Evolutionary conservation across 2,888 invertebrate genomes (phyloP).

Genomic region (Mesorhabditis sp.): DNA sequence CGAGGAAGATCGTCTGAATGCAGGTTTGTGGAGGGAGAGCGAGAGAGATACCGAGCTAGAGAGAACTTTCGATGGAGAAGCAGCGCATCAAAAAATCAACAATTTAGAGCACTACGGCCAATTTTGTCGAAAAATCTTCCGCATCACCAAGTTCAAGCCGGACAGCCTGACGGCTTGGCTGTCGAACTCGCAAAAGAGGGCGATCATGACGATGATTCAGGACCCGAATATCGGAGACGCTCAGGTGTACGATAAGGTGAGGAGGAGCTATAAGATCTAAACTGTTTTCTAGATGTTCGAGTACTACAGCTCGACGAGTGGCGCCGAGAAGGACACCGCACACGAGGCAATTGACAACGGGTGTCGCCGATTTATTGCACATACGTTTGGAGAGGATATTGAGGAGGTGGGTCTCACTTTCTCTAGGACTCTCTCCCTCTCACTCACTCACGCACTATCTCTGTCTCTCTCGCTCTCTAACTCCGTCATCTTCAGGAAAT

Average conservation of each 20-base stretch:
- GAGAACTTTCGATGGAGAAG: too few relatives aligned
- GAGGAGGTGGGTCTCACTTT: constrained; percentile 21
- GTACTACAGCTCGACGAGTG: constrained; percentile 27
- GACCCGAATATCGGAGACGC: constrained; percentile 27
- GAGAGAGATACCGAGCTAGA: too few relatives aligned
- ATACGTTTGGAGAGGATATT: constrained; percentile 38
- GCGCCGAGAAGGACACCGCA: constrained; percentile 33
- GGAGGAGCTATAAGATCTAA: not conserved
- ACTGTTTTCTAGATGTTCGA: constrained; percentile 24
- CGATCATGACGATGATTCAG: constrained; percentile 30
- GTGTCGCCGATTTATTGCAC: constrained; percentile 35
- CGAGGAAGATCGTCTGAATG: constrained; percentile 28
- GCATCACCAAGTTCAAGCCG: constrained; percentile 34
- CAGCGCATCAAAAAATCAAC: not conserved
- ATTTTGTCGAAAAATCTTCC: constrained; percentile 40
- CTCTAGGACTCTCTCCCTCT: too few relatives aligned
- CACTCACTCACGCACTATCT: too few relatives aligned
- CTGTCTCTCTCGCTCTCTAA: not conserved
- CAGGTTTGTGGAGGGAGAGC: constrained; percentile 16
- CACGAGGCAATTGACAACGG: constrained; percentile 34
- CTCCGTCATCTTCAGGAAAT: constrained; percentile 3
- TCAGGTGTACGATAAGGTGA: constrained; percentile 32
- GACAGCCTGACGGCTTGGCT: constrained; percentile 36
- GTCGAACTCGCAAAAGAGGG: constrained; percentile 21
- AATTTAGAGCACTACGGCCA: constrained; percentile 37